These are phyloP conservation scores for Oscheius sp. DNA, from an alignment of 2,888 invertebrate species.

Conservation along the genomic window DNA sequence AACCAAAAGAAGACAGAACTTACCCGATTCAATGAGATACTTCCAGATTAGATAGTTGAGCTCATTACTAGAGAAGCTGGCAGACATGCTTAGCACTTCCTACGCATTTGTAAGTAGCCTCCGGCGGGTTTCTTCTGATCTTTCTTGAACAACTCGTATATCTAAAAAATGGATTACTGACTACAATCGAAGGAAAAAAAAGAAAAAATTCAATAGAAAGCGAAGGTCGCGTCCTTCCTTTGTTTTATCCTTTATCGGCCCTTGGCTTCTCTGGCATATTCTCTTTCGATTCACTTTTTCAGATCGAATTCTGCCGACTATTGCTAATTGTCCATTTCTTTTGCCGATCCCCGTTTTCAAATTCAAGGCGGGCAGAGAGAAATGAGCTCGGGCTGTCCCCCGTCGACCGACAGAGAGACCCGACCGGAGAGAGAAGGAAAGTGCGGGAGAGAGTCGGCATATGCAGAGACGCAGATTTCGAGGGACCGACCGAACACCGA, in stretches of 20 bases:
- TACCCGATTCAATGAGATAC: constrained; percentile 97
- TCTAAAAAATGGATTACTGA: background rate
- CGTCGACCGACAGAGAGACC: background rate
- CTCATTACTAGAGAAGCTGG: constrained; percentile 96
- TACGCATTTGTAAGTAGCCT: constrained; percentile 21
- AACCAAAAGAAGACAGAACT: too few species aligned
- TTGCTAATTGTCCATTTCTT: background rate
- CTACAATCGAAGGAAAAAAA: background rate
- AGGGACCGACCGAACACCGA: constrained; percentile 31
- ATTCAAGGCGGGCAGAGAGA: constrained; percentile 23
- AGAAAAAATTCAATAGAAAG: background rate
- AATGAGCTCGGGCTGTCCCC: constrained; percentile 22
- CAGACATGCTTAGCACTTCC: constrained; percentile 13
- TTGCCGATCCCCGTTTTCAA: constrained; percentile 30
- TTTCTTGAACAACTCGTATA: background rate
- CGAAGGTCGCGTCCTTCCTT: too few species aligned
- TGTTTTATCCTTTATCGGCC: too few species aligned
- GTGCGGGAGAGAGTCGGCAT: too few species aligned
- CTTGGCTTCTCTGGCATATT: background rate
- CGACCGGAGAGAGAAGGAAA: background rate
- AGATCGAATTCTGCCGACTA: background rate
- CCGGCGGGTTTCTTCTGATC: background rate
- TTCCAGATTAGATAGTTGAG: constrained; percentile 97
- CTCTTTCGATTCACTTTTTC: background rate
- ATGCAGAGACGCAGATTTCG: constrained; percentile 27